phyloP scores from a whole-genome alignment of 2,113 vertebrate species.

The Rousettus leschenaultii region DNA sequence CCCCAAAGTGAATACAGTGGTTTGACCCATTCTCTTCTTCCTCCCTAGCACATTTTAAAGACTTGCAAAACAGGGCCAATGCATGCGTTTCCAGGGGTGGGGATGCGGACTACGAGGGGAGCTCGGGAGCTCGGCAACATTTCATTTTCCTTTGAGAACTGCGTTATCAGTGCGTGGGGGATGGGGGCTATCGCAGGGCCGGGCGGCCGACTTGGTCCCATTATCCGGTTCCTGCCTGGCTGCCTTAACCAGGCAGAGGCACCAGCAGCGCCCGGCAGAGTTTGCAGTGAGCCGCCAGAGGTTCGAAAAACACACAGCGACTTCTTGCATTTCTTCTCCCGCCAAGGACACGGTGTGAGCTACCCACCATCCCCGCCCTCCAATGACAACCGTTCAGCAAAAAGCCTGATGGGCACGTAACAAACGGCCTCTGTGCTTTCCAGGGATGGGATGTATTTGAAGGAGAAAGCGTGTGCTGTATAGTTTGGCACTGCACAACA shows the following conservation, averaged over 20 bases:
- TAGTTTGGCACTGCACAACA: background rate
- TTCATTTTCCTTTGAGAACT: background rate
- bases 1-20: background rate
- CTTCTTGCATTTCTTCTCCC: background rate
- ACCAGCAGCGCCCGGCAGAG: background rate
- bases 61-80: background rate
- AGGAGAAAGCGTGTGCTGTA: background rate
- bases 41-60: background rate
- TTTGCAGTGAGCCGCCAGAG: background rate
- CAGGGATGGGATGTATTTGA: slow-evolving; percentile 28
- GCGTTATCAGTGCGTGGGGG: background rate
- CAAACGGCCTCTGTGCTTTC: slow-evolving; percentile 10
- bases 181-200: background rate
- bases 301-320: background rate
- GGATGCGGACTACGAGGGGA: background rate
- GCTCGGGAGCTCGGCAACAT: background rate
- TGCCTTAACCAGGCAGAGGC: background rate
- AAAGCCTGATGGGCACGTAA: background rate
- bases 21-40: background rate
- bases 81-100: background rate
- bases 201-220: background rate
- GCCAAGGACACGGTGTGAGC: background rate
- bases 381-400: background rate
- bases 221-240: background rate
- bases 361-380: background rate